Base-by-base conservation (phyloP, 2,113 vertebrate species). In the Nannobrachium achirus region DNA sequence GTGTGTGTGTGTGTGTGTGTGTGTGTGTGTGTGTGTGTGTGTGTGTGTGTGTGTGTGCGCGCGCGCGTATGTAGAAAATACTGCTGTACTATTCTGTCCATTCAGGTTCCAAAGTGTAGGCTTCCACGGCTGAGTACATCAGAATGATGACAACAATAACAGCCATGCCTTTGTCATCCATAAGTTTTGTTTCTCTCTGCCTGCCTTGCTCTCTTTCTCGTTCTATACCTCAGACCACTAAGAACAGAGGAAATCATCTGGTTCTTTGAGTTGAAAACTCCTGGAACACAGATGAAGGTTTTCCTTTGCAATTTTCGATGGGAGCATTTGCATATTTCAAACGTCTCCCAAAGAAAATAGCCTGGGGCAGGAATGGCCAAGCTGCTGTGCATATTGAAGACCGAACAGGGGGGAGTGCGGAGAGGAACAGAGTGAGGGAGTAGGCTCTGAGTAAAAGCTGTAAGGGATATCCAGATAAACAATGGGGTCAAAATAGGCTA, bases 271-370 rank as follows among this genome's bases (percentile, higher is more conserved):
- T 69, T 71, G 75, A 79, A 88, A 87, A 78, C 82, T 88, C 66
- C 84, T 83, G 85, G 78, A 87, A 77, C 76, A 82, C 82, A 90
- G 80, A 88, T 89, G 85, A 84, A 79, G 76, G 49, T 62, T 79
- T 82, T n/a, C 16, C 59, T 86, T 73, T 14, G 70, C 77, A 71
- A 72, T 85, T 89, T 83, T 88, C 79, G 75, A 82, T 82, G 66
- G 78, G 81, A 69, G 75, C 76, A 90, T 90, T 89, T 80, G 79
- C 88, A 91, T 90, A 87, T 91, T 88, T 88, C 78, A 78, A 90
- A 87, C 89, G 85, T 88, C 87, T 75, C 86, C 83, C 85, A 87
- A 82, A 89, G 85, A 89, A 88, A 91, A 91, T 88, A 90, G 85
- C 90, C 86, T 19, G 58, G 82, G 89, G 86, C 78, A 80, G 80